Base-by-base conservation (phyloP, 2,797 vertebrate species). In the Ispidina lecontei region DNA sequence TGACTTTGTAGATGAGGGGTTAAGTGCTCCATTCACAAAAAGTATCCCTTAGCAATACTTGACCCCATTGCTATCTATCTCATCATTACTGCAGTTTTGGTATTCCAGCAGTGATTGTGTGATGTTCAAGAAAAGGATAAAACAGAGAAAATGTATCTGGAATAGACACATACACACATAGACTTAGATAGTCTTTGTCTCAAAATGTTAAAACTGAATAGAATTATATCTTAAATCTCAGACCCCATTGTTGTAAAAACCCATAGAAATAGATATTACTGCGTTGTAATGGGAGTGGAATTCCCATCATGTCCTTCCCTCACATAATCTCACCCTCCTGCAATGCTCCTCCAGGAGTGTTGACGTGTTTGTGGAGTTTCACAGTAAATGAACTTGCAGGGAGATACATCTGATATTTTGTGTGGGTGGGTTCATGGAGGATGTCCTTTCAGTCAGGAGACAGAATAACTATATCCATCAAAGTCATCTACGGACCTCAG, bases 301-400 rank as follows among this genome's bases (percentile, higher is more conserved):
- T 93, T 94, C 43, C 87, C 76, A 69, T 84, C 43, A 68, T 41
- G 62, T 93, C 86, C 55, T 79, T 70, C 79, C 69, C 67, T 43
- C 39, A 1, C 72, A 71, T 64, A 69, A 58, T 65, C 79, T 77
- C 76, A 54, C 41, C 22, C 52, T n/a, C 47, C 78, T 51, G 78
- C 75, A 46, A 1, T 3, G 37, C 31, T 92, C 69, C 77, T 91
- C 75, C n/a, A 4, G 67, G 87, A 68, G 23, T 2, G 31, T 6
- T 92, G 87, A 62, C 7, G 0, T 41, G 93, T 85, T 76, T 13
- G 62, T 60, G 62, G 94, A 89, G 69, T 54, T 85, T 9, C 64
- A 29, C n/a, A 29, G 58, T 5, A 13, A 22, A 64, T 37, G n/a
- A 59, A 6, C 75, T 35, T 67, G 33, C 72, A 64, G 41, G 49